These are phyloP conservation scores for Drosophila suboccidentalis DNA, from an alignment of 2,888 invertebrate species.

Conservation along the genomic window DNA sequence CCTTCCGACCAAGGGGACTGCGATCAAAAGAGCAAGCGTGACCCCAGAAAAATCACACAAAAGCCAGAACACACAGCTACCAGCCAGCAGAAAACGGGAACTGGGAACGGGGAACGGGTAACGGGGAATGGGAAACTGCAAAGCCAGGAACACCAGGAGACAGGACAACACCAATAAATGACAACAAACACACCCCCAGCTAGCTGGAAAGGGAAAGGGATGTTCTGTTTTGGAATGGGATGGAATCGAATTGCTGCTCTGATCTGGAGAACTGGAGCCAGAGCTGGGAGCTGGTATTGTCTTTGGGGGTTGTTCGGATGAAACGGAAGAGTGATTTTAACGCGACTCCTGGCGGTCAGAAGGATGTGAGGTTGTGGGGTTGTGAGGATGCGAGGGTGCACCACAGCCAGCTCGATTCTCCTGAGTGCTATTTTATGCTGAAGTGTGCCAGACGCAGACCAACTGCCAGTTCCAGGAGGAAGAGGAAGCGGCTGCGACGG, in stretches of 20 bases:
- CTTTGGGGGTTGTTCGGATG: constrained; percentile 55
- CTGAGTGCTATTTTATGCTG: constrained; percentile 83
- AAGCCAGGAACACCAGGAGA: constrained; percentile 15
- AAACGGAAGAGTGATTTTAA: constrained; percentile 82
- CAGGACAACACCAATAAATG: constrained; percentile 80
- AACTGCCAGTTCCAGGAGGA: constrained; percentile 51
- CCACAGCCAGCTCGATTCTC: constrained; percentile 68
- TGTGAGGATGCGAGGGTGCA: constrained; percentile 50
- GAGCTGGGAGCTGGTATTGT: background rate
- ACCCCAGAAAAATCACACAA: constrained; percentile 79
- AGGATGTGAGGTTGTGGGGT: constrained; percentile 12
- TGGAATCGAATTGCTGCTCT: constrained; percentile 14
- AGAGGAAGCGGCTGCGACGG: constrained; percentile 64
- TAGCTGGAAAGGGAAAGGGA: background rate
- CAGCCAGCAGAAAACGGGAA: constrained; percentile 20
- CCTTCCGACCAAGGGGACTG: constrained; percentile 20
- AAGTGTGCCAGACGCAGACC: constrained; percentile 82
- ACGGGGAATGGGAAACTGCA: background rate
- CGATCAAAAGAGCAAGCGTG: constrained; percentile 82
- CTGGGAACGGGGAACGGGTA: background rate
- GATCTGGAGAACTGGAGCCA: background rate
- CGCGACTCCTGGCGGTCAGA: constrained; percentile 54
- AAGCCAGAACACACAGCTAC: constrained; percentile 9
- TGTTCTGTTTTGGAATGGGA: constrained; percentile 11
- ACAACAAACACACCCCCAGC: constrained; percentile 83